Conservation (phyloP, 2,797 vertebrate genomes). For the Syngnathus rostellatus region DNA sequence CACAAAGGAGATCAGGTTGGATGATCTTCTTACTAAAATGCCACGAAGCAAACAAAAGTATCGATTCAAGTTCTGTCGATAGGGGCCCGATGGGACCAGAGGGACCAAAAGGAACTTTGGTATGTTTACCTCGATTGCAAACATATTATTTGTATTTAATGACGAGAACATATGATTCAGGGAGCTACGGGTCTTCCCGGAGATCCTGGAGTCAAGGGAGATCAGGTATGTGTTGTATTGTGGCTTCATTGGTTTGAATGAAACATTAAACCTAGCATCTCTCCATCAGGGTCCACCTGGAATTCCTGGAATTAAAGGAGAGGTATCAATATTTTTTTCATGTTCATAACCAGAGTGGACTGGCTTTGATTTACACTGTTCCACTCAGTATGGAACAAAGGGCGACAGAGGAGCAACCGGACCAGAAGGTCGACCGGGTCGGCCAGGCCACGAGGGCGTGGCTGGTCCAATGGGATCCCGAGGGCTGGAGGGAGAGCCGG, state of each 20-base stretch:
- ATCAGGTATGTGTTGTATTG: constrained; percentile 53
- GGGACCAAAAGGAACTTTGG: constrained; percentile 68
- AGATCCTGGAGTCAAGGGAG: constrained; percentile 65
- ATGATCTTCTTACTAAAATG: constrained; percentile 2
- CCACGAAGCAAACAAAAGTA: not conserved
- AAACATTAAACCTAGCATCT: not conserved
- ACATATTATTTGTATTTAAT: not conserved
- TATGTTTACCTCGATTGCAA: constrained; percentile 19
- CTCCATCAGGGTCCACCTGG: constrained; percentile 68
- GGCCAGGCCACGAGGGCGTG: constrained; percentile 67
- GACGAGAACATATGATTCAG: constrained; percentile 34
- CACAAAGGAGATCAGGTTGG: constrained; percentile 71
- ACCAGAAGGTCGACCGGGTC: constrained; percentile 65
- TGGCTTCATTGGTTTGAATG: not conserved
- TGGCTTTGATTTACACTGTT: not conserved
- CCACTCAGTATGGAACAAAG: constrained; percentile 60
- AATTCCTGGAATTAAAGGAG: constrained; percentile 67
- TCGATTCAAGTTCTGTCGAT: not conserved
- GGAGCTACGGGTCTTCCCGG: constrained; percentile 60
- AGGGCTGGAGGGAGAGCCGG: constrained; percentile 70
- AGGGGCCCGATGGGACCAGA: constrained; percentile 57
- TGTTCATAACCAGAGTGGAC: not conserved
- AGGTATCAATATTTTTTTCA: constrained; percentile 46
- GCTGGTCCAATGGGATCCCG: constrained; percentile 64
- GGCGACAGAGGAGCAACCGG: constrained; percentile 64